Evolutionary conservation across 1,140 invertebrate genomes (phyloP).

Genomic region (Antheraea mylitta): DNA sequence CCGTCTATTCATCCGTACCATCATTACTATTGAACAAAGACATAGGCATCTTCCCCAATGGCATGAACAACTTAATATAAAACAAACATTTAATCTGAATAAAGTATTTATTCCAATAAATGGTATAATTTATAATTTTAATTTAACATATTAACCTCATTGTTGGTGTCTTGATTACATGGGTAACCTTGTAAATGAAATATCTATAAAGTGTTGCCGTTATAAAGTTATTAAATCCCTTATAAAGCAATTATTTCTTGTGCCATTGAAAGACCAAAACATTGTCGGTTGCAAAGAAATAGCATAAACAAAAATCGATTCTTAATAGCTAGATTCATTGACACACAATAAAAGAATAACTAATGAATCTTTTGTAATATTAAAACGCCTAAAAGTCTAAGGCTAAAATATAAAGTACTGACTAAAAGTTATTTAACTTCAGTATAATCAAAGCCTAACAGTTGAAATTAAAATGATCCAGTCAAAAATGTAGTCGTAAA

Average conservation of each 20-base stretch:
- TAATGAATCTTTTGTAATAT: background rate
- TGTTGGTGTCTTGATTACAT: background rate
- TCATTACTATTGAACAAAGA: slow-evolving; percentile 6
- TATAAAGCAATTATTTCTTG: background rate
- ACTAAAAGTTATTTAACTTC: too few relatives aligned
- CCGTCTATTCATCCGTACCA: slow-evolving; percentile 28
- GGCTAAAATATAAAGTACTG: too few relatives aligned
- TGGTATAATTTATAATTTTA: background rate
- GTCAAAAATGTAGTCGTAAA: too few relatives aligned
- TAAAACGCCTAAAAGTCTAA: background rate
- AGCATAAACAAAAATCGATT: background rate
- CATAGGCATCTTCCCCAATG: background rate
- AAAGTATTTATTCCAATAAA: slow-evolving; percentile 12
- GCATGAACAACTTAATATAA: background rate
- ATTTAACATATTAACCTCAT: background rate
- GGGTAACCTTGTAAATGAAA: background rate
- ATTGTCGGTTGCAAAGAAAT: background rate
- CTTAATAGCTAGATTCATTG: background rate
- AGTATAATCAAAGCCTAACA: too few relatives aligned
- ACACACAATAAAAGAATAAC: background rate
- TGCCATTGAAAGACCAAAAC: background rate
- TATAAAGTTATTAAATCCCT: slow-evolving; percentile 1
- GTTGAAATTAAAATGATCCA: too few relatives aligned
- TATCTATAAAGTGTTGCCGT: background rate
- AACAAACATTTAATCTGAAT: slow-evolving; percentile 3